Evolutionary conservation across 1,140 invertebrate species (phyloP), one percentile per base, ranked within the genome.

Genomic region (Rhysida immarginata): DNA sequence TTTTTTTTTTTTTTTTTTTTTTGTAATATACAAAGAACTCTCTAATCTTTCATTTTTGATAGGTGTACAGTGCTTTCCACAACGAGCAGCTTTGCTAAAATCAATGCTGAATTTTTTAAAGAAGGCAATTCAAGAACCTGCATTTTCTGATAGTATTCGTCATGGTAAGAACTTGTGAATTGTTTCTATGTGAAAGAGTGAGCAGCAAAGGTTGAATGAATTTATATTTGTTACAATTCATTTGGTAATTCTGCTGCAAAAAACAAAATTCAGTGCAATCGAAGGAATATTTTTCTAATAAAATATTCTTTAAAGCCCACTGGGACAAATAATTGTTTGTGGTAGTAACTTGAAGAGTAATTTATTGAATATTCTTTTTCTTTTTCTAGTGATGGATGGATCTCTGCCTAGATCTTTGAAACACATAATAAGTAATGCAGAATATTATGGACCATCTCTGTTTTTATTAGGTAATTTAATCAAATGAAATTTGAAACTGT

Each of bases 21-120:
- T 35, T 35, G n/a, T n/a, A n/a, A n/a, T n/a, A n/a, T n/a, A n/a
- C n/a, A n/a, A n/a, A n/a, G n/a, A n/a, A n/a, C n/a, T n/a, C n/a
- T n/a, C n/a, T n/a, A n/a, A n/a, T n/a, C n/a, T n/a, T n/a, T n/a
- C n/a, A n/a, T n/a, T n/a, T 2, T 53, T 46, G 13, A 16, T 52
- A 43, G 57, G 62, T 44, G 26, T 58, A 50, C 65, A 68, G 25
- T 92, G 88, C 68, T 76, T 90, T 50, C 84, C 87, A 0, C 87
- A 92, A 69, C 73, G 88, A 59, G 86, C 85, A 1, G 87, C 88
- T 3, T 69, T 92, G 1, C 69, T 92, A 0, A 92, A 92, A 66
- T 91, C 87, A 0, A 87, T 91, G 83, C 68, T 92, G 3, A 92
- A 92, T 65, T 92, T 91, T 63, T 64, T 92, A 29, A 92, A 92